Evolutionary conservation across 2,888 invertebrate genomes (phyloP).

Genomic region (Chymomyza amoena): DNA sequence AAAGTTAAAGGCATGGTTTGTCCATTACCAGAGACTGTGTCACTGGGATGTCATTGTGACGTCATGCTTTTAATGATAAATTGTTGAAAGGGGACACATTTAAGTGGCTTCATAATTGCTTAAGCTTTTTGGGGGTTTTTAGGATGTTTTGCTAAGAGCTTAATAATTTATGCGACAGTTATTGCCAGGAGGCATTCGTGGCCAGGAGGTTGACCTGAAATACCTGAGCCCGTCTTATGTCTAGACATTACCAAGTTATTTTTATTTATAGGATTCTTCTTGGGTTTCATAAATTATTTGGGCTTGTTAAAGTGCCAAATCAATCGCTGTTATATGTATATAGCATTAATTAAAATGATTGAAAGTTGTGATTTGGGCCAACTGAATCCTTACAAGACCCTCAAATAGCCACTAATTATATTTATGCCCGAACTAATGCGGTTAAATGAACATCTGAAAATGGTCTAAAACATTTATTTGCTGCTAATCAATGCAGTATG

Average conservation of each 20-base stretch:
- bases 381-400: no score
- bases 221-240: no score
- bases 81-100: conserved; percentile 42
- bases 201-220: no score
- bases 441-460: neutral
- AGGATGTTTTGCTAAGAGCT: conserved; percentile 66
- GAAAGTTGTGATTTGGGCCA: no score
- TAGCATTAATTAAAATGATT: no score
- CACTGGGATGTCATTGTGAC: neutral
- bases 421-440: neutral
- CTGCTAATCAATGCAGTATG: conserved; percentile 68
- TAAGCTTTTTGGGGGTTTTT: conserved; percentile 63
- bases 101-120: conserved; percentile 74
- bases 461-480: conserved; percentile 59
- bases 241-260: no score
- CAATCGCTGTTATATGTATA: no score
- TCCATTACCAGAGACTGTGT: neutral
- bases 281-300: no score
- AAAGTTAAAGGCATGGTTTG: neutral
- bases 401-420: neutral
- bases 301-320: no score
- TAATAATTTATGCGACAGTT: conserved; percentile 71
- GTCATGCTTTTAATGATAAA: neutral
- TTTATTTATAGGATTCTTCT: no score
- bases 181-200: no score